Evolutionary conservation across 2,888 invertebrate genomes (phyloP), one percentile per base, ranked within the genome.

Genomic region (Odontocerum albicorne): DNA sequence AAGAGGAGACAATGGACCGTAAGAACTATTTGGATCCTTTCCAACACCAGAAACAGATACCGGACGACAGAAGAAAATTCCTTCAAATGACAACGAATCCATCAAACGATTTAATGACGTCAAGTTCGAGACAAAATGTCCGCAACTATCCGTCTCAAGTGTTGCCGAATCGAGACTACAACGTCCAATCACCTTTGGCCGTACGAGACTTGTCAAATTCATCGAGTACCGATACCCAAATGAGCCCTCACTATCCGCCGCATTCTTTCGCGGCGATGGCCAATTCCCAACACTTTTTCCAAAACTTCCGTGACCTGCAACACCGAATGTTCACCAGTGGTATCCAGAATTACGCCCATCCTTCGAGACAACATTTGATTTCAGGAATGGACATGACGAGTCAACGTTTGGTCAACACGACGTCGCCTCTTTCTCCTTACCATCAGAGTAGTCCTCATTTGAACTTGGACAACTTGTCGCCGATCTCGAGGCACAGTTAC

Each of bases 311-410:
- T 10, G 52, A 55, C 16, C 22, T 60, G 17, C 60, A 57, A 16
- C 57, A 57, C 4, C 33, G 55, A 20, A 60, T 57, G 55, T 46
- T 57, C 1, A 46, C 45, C 7, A 15, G 33, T 2, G 40, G 36
- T 0, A 40, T 51, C 2, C 60, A 40, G 17, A 47, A 52, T 17
- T 57, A 57, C 46, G 38, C n/a, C 3, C 47, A 42, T 10, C 32
- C 21, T 13, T 12, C 22, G 7, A 42, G 19, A 4, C 17, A 40
- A 13, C 43, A 33, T 13, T 7, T 17, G 10, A 7, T 46, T 8
- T 38, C 57, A n/a, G 54, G 46, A 1, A 55, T 57, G 50, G 55
- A 57, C 19, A 55, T 57, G 57, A 43, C 53, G 1, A 55, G 42
- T 33, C 53, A 60, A 13, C 36, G 52, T n/a, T 31, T 57, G 31